phyloP scores from a whole-genome alignment of 2,113 vertebrate genomes.

The Zosterops hypoxanthus region DNA sequence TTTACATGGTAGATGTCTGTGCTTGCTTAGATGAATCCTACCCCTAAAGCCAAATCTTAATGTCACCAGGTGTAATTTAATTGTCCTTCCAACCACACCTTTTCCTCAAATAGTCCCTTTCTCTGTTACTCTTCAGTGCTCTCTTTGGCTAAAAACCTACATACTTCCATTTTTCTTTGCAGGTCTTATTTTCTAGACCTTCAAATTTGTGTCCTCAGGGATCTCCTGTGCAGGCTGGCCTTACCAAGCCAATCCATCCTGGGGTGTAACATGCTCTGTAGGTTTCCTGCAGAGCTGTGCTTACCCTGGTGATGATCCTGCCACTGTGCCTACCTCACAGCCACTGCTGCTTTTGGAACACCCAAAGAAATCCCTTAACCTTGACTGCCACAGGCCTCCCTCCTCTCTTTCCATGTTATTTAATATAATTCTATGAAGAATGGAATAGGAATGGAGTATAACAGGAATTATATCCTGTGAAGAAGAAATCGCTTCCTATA shows the following conservation, averaged over 20 bases:
- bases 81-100: neutral
- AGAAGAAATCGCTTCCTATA: neutral
- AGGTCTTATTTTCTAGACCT: neutral
- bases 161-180: neutral
- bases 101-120: neutral
- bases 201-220: neutral
- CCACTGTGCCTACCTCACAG: neutral
- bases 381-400: neutral
- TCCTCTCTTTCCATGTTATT: neutral
- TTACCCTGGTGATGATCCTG: neutral
- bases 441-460: neutral
- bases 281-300: neutral
- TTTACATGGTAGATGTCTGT: neutral
- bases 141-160: neutral
- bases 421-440: neutral
- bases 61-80: neutral
- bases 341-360: neutral
- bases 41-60: neutral
- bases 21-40: neutral
- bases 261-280: neutral
- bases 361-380: neutral
- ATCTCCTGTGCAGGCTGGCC: neutral
- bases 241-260: neutral
- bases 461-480: neutral
- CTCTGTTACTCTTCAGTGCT: neutral